Percentiles rank a stretch among this genome's conserved stretches.
Evolutionary conservation across 2,888 invertebrate genomes (phyloP).

Genomic region (Microdon myrmicae): DNA sequence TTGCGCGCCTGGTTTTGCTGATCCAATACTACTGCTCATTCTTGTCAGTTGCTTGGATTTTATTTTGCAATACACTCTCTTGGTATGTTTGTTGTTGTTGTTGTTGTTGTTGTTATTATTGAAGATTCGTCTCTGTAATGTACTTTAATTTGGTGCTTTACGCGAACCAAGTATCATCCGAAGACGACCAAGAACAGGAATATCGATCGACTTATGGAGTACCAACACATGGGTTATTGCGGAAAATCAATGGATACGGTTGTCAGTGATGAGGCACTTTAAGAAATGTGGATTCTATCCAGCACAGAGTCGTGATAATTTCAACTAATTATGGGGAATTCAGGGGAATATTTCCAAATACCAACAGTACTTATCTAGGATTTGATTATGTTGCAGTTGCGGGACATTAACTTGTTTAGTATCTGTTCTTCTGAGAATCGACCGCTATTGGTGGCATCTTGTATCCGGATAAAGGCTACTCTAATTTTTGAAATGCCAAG

Average conservation of each 20-base stretch:
- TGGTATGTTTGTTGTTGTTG: slow-evolving; percentile 1
- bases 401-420: too few relatives aligned
- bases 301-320: slow-evolving; percentile 44
- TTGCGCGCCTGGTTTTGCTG: slow-evolving; percentile 3
- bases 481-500: too few relatives aligned
- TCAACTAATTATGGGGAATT: slow-evolving; percentile 48
- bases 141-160: slow-evolving; percentile 48
- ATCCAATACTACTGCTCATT: slow-evolving; percentile 9
- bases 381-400: too few relatives aligned
- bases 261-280: slow-evolving; percentile 13
- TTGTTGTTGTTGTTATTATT: slow-evolving; percentile 36
- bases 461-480: too few relatives aligned
- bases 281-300: slow-evolving; percentile 13
- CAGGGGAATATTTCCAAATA: slow-evolving; percentile 25
- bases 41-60: background rate
- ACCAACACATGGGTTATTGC: slow-evolving; percentile 17
- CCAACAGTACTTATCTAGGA: slow-evolving; percentile 40
- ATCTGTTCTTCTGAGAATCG: too few relatives aligned
- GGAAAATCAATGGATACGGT: slow-evolving; percentile 35
- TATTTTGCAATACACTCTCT: too few relatives aligned
- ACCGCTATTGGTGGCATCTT: too few relatives aligned
- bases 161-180: too few relatives aligned
- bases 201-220: slow-evolving; percentile 47
- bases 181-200: slow-evolving; percentile 1
- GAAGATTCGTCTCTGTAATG: slow-evolving; percentile 51